A percentile compares a stretch with the other conserved stretches of the same genome.
phyloP scores from a whole-genome alignment of 2,888 invertebrate genomes.

The Margaritifera margaritifera region DNA sequence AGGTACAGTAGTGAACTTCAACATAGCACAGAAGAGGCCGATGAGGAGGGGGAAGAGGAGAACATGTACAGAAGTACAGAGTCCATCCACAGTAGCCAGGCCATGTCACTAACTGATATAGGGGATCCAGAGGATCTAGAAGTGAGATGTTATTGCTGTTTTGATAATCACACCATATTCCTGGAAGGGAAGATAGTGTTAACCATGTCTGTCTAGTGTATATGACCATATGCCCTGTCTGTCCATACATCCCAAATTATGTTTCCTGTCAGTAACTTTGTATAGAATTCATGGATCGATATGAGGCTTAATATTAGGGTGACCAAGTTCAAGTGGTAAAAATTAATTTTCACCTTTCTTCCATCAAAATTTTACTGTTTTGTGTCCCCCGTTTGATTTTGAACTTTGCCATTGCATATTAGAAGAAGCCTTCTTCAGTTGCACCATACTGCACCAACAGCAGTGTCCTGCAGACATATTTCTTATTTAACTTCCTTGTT shows the following conservation, averaged over 20 bases:
- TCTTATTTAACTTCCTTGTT: too few relatives aligned
- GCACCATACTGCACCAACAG: too few relatives aligned
- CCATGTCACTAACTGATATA: slow-evolving; percentile 29
- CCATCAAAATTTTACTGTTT: too few relatives aligned
- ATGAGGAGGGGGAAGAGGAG: slow-evolving; percentile 8
- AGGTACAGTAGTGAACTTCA: slow-evolving; percentile 4
- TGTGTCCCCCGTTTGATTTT: too few relatives aligned
- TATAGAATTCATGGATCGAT: too few relatives aligned
- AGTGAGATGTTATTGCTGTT: neutral
- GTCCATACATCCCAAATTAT: neutral
- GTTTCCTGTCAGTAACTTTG: neutral
- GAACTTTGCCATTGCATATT: too few relatives aligned
- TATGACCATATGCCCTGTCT: neutral
- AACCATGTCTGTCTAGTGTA: neutral
- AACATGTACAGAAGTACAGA: slow-evolving; percentile 20
- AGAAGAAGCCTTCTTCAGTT: too few relatives aligned
- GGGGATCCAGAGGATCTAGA: slow-evolving; percentile 17
- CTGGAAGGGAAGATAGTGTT: neutral
- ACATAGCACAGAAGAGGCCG: slow-evolving; percentile 3
- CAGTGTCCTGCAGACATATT: too few relatives aligned
- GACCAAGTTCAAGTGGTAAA: too few relatives aligned
- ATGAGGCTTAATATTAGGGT: too few relatives aligned
- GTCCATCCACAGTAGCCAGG: slow-evolving; percentile 26
- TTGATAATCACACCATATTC: too few relatives aligned
- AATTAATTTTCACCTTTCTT: too few relatives aligned